Conservation (phyloP, 2,888 invertebrate genomes). For the Rutpela maculata region DNA sequence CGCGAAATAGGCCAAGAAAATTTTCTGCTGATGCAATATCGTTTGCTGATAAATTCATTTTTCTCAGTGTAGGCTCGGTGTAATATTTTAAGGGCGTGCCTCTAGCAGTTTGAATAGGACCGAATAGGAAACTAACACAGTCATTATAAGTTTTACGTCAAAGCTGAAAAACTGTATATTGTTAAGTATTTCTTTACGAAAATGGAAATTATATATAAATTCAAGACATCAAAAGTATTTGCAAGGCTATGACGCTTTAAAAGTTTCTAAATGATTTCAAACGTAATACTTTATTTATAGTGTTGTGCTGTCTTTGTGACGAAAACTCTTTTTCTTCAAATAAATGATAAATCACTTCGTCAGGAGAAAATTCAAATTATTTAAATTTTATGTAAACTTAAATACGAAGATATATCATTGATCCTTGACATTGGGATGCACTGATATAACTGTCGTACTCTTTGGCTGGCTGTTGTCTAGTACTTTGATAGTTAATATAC, state of each 20-base stretch:
- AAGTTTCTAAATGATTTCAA: neutral
- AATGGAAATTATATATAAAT: slow-evolving; percentile 6
- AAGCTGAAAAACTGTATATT: slow-evolving; percentile 7
- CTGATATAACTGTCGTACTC: too few species aligned
- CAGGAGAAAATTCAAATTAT: neutral
- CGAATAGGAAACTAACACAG: neutral
- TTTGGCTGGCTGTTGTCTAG: too few species aligned
- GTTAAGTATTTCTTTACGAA: neutral
- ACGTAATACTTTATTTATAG: neutral
- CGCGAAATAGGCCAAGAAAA: too few species aligned
- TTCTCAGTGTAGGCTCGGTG: too few species aligned
- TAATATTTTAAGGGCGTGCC: too few species aligned
- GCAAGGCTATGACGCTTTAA: neutral
- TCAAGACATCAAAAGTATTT: slow-evolving; percentile 1
- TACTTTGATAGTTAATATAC: too few species aligned
- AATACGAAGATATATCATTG: too few species aligned
- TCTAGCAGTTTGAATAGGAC: neutral
- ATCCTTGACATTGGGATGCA: too few species aligned
- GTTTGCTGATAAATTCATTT: too few species aligned
- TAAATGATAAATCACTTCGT: neutral
- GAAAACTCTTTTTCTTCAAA: neutral
- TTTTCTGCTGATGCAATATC: too few species aligned
- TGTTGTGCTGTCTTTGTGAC: neutral
- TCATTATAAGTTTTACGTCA: neutral
- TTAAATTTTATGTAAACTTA: too few species aligned